Evolutionary conservation across 2,797 vertebrate genomes (phyloP), one percentile per base, ranked within the genome.

Genomic region (Sebastes baramenuke): DNA sequence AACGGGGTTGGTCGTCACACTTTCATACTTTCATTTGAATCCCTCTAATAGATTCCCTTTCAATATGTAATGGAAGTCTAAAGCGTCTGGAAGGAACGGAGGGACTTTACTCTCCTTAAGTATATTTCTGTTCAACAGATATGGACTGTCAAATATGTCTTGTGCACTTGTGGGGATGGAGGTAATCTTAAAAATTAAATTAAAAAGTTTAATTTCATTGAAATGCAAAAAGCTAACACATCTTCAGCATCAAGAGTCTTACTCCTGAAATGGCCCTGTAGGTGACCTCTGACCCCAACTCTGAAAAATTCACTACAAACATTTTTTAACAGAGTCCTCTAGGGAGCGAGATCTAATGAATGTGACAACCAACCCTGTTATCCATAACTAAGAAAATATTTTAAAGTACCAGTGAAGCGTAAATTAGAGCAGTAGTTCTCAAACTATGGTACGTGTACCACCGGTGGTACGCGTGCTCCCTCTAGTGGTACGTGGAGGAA

Each of bases 321-420:
- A 38, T 38, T 38, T 38, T 38, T 38, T 13, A 42, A 42, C 38
- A 42, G 38, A 14, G 38, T 6, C 38, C 38, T 42, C 38, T 42
- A 6, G 0, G 38, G 38, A 18, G 42, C 6, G 42, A 46, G 14
- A 46, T 46, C 42, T 46, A 46, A 7, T 46, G 42, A 46, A 46
- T 16, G 14, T 46, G 38, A 52, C 16, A 52, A n/a, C 20, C 20
- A 52, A 52, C 18, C 8, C 20, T 2, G 13, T 52, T n/a, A 4
- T 52, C 49, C 8, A 3, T 78, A 89, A 87, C 29, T 25, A 34
- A 77, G 36, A 79, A 36, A 75, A 64, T 66, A 52, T n/a, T 2
- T 52, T 52, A n/a, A n/a, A 52, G 49, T 10, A 7, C 14, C 0
- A 46, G 14, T 16, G 42, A 46, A 16, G 14, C 14, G 42, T 38